Evolutionary conservation across 2,888 invertebrate genomes (phyloP).

Genomic region (Cloeon dipterum): DNA sequence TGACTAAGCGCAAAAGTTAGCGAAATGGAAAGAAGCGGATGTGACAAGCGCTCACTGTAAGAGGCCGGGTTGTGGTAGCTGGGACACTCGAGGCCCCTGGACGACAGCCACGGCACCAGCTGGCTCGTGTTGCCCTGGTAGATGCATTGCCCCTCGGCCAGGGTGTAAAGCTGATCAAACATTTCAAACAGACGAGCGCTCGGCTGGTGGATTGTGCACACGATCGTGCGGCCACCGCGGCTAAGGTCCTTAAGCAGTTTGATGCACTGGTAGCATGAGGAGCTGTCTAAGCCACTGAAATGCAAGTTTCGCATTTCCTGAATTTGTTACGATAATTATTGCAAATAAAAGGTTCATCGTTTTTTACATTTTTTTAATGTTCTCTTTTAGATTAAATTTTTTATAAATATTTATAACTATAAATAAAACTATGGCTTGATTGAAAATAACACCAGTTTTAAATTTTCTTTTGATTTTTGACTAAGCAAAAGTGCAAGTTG

Average conservation of each 20-base stretch:
- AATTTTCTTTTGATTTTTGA: too few species aligned
- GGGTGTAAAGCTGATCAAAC: constrained; percentile 85
- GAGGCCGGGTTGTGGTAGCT: constrained; percentile 95
- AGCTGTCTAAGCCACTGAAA: constrained; percentile 74
- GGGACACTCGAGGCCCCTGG: constrained; percentile 69
- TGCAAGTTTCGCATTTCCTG: too few species aligned
- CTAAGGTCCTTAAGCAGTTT: constrained; percentile 71
- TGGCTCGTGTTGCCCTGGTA: constrained; percentile 77
- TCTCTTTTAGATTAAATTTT: too few species aligned
- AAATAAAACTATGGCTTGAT: too few species aligned
- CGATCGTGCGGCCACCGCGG: constrained; percentile 75
- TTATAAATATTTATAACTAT: too few species aligned
- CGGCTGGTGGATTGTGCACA: constrained; percentile 91
- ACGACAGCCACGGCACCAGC: constrained; percentile 60
- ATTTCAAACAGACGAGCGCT: constrained; percentile 91
- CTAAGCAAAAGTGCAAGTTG: too few species aligned
- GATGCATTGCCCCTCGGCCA: constrained; percentile 86
- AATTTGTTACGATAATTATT: too few species aligned
- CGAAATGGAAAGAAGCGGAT: not conserved
- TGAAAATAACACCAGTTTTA: too few species aligned
- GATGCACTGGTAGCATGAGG: constrained; percentile 87
- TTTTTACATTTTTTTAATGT: too few species aligned
- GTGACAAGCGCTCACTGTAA: constrained; percentile 34
- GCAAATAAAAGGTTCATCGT: too few species aligned
- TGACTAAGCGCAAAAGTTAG: constrained; percentile 26